phyloP scores from a whole-genome alignment of 2,113 vertebrate genomes.

The Petroica traversi region DNA sequence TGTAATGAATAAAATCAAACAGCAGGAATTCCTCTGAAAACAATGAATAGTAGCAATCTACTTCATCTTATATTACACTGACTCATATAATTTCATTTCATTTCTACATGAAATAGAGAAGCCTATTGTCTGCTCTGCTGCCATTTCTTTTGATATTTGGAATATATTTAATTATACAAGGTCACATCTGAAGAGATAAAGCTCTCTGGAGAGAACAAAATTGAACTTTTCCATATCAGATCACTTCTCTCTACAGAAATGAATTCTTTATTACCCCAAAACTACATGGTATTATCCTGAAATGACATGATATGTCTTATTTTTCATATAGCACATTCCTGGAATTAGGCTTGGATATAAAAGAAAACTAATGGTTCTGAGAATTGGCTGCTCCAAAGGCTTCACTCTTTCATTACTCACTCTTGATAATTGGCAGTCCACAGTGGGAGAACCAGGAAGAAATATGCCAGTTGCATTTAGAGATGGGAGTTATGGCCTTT shows the following conservation, averaged over 20 bases:
- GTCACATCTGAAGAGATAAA: slow-evolving; percentile 79
- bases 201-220: slow-evolving; percentile 75
- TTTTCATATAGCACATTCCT: slow-evolving; percentile 73
- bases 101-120: slow-evolving; percentile 74
- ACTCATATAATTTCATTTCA: slow-evolving; percentile 79
- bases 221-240: slow-evolving; percentile 76
- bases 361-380: slow-evolving; percentile 76
- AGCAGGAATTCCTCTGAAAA: slow-evolving; percentile 69
- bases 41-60: slow-evolving; percentile 65
- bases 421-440: slow-evolving; percentile 59
- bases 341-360: slow-evolving; percentile 73
- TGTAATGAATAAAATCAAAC: slow-evolving; percentile 68
- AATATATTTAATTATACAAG: slow-evolving; percentile 84
- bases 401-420: slow-evolving; percentile 55
- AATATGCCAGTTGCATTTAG: slow-evolving; percentile 46
- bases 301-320: slow-evolving; percentile 81
- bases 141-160: slow-evolving; percentile 78
- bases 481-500: slow-evolving; percentile 50
- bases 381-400: slow-evolving; percentile 67
- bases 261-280: slow-evolving; percentile 81
- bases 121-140: slow-evolving; percentile 72
- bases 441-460: slow-evolving; percentile 38
- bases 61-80: slow-evolving; percentile 70
- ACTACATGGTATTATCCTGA: slow-evolving; percentile 81
- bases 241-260: slow-evolving; percentile 73